A percentile compares a stretch with the other conserved stretches of the same genome.
Conservation (phyloP, 1,140 invertebrate species). For the Kradibia gibbosae region DNA sequence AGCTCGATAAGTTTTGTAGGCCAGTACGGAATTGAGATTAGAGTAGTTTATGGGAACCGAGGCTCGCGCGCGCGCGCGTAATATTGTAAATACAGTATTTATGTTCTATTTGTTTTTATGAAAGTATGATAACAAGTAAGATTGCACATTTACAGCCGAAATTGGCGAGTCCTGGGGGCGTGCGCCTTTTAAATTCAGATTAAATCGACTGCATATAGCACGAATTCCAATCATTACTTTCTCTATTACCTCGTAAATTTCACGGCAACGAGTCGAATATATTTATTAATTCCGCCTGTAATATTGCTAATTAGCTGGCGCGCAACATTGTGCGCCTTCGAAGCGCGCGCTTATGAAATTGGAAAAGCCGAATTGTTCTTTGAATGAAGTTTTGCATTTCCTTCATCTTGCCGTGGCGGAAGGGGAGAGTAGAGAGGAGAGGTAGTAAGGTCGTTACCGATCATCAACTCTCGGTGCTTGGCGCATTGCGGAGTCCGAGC, state of each 20-base stretch:
- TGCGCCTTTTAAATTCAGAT: conserved; percentile 8
- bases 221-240: conserved; percentile 9
- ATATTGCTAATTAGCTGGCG: background rate
- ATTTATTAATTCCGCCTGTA: background rate
- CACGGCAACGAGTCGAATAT: conserved; percentile 3
- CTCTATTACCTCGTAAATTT: conserved; percentile 9
- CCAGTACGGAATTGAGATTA: background rate
- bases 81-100: conserved; percentile 14
- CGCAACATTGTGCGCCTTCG: conserved; percentile 8
- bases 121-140: conserved; percentile 24
- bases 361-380: too few relatives aligned
- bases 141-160: conserved; percentile 4
- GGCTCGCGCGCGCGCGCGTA: background rate
- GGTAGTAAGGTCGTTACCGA: conserved; percentile 40
- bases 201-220: background rate
- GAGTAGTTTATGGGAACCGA: background rate
- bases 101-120: conserved; percentile 16
- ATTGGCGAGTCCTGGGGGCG: background rate
- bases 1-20: background rate
- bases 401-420: too few relatives aligned
- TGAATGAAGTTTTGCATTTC: too few relatives aligned
- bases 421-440: too few relatives aligned
- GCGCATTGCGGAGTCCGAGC: conserved; percentile 40
- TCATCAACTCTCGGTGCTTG: conserved; percentile 38
- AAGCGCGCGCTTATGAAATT: too few relatives aligned